Conservation (phyloP, 1,140 invertebrate genomes). For the Diachasmimorpha longicaudata region DNA sequence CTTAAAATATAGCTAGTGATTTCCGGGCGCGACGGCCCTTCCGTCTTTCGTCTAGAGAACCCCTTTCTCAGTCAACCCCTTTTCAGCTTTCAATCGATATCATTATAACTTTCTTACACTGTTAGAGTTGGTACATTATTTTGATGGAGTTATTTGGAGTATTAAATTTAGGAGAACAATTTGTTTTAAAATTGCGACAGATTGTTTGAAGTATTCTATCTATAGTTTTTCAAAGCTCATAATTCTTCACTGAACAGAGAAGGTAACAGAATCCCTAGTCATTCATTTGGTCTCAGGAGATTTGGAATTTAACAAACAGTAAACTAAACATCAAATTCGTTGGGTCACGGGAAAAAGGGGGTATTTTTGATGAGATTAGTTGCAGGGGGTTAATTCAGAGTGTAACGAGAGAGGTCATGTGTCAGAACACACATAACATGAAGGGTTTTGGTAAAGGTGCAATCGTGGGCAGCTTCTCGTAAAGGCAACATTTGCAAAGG, state of each 20-base stretch:
- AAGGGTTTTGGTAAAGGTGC: background rate
- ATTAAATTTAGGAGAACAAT: background rate
- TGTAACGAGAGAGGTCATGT: background rate
- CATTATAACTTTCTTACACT: background rate
- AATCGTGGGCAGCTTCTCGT: background rate
- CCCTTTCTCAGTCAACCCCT: background rate
- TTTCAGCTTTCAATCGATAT: background rate
- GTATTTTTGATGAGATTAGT: too few species aligned
- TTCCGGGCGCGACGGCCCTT: slow-evolving; percentile 53
- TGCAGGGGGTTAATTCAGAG: background rate
- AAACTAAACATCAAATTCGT: too few species aligned
- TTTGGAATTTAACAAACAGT: too few species aligned
- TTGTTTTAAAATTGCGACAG: too few species aligned
- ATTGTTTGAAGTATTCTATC: too few species aligned
- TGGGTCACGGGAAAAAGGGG: too few species aligned
- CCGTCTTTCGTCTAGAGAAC: slow-evolving; percentile 38
- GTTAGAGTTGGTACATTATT: background rate
- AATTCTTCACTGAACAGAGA: background rate
- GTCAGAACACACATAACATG: background rate
- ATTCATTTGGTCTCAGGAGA: too few species aligned
- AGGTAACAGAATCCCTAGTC: too few species aligned
- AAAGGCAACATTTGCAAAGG: background rate
- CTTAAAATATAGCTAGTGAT: slow-evolving; percentile 44
- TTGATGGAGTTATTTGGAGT: background rate
- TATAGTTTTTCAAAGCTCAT: background rate